A percentile compares a stretch with the other conserved stretches of the same genome.
Conservation (phyloP, 2,113 vertebrate species). For the Amphiprion ocellaris region DNA sequence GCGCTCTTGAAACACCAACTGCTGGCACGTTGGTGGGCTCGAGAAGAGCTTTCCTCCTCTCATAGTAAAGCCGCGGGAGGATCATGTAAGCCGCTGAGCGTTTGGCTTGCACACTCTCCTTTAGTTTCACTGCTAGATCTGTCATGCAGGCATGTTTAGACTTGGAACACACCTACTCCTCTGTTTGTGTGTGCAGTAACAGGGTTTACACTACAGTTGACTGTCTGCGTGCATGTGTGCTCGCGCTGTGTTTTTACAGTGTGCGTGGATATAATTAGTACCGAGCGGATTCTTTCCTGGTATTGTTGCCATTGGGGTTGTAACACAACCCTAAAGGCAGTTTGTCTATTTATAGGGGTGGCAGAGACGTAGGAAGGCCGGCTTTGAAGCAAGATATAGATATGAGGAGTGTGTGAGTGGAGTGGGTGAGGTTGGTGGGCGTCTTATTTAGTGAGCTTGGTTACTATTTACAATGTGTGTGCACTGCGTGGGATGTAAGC, state of each 20-base stretch:
- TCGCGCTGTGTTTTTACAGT: slow-evolving; percentile 20
- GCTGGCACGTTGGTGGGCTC: not conserved
- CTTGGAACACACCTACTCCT: slow-evolving; percentile 33
- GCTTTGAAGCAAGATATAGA: slow-evolving; percentile 57
- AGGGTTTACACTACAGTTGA: slow-evolving; percentile 13
- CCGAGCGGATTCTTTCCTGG: slow-evolving; percentile 73
- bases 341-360: slow-evolving; percentile 73
- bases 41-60: slow-evolving; percentile 27
- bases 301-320: slow-evolving; percentile 70
- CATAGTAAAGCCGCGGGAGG: slow-evolving; percentile 34
- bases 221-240: not conserved
- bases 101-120: slow-evolving; percentile 39
- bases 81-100: slow-evolving; percentile 48
- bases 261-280: slow-evolving; percentile 66
- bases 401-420: slow-evolving; percentile 19
- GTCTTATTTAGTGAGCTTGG: not conserved
- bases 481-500: not conserved
- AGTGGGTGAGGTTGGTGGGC: not conserved
- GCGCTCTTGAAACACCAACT: not conserved
- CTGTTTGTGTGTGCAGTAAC: not conserved
- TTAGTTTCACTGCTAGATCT: slow-evolving; percentile 41
- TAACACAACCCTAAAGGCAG: slow-evolving; percentile 63
- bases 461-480: not conserved
- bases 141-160: slow-evolving; percentile 39
- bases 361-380: slow-evolving; percentile 35